These are phyloP conservation scores for Drosophila prolongata DNA, from an alignment of 2,888 invertebrate species.

Conservation along the genomic window DNA sequence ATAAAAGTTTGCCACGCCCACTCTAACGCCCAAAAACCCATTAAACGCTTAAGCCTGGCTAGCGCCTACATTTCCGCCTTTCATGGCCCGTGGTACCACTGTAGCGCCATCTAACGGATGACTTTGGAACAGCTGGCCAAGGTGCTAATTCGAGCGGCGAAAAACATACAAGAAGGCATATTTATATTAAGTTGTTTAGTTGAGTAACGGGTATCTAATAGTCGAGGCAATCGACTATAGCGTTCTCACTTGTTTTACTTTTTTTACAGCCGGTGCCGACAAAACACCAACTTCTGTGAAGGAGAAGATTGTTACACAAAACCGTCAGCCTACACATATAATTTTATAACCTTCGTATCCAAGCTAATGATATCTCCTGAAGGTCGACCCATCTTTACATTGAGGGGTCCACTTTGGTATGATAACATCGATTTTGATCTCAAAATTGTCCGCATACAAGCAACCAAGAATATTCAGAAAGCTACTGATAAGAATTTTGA, in stretches of 20 bases:
- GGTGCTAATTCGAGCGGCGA: too few species aligned
- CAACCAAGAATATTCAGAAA: conserved; percentile 87
- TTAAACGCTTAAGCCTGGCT: too few species aligned
- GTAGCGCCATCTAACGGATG: too few species aligned
- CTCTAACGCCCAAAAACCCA: too few species aligned
- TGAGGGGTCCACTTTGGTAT: conserved; percentile 91
- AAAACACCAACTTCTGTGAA: conserved; percentile 89
- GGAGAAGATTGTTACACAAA: conserved; percentile 90
- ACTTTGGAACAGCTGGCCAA: too few species aligned
- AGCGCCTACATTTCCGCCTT: too few species aligned
- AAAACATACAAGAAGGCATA: too few species aligned
- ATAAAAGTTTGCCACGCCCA: too few species aligned
- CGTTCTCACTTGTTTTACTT: neutral
- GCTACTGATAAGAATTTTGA: conserved; percentile 87
- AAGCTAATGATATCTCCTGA: conserved; percentile 89
- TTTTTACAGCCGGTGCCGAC: conserved; percentile 91
- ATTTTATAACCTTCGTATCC: conserved; percentile 96
- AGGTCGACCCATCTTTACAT: conserved; percentile 91
- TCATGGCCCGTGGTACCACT: too few species aligned
- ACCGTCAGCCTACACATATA: conserved; percentile 95
- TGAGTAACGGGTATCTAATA: too few species aligned
- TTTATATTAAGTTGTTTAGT: too few species aligned
- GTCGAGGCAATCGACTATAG: too few species aligned
- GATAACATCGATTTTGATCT: conserved; percentile 91
- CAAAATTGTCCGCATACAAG: conserved; percentile 88